Conservation (phyloP, 2,797 vertebrate species). For the Loris lydekkerianus region DNA sequence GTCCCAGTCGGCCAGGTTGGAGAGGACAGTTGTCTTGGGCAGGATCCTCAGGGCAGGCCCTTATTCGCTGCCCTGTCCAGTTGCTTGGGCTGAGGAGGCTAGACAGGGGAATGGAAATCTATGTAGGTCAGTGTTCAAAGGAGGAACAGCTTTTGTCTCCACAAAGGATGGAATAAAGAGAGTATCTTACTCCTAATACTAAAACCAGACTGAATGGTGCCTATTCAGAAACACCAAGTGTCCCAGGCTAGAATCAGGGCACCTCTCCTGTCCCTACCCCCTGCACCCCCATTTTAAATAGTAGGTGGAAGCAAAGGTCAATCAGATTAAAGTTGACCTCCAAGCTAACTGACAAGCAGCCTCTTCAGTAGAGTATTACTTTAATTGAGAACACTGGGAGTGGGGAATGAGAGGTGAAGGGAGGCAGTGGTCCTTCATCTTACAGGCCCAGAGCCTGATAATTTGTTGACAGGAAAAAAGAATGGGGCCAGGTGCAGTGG, state of each 20-base stretch:
- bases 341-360: not conserved
- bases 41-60: not conserved
- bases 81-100: not conserved
- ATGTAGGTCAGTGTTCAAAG: slow-evolving; percentile 50
- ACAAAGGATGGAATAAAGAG: not conserved
- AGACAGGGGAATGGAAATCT: not conserved
- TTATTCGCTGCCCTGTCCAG: not conserved
- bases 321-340: not conserved
- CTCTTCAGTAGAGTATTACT: too few relatives aligned
- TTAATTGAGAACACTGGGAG: not conserved
- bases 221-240: slow-evolving; percentile 7
- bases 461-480: not conserved
- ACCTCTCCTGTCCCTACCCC: too few relatives aligned
- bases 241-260: not conserved
- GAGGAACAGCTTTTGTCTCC: slow-evolving; percentile 48
- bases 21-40: not conserved
- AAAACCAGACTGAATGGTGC: slow-evolving; percentile 35
- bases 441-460: not conserved
- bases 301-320: not conserved
- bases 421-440: not conserved
- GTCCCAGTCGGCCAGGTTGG: not conserved
- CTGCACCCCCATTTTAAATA: not conserved
- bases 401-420: not conserved
- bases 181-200: not conserved
- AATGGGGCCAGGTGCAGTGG: not conserved